phyloP scores from a whole-genome alignment of 2,797 vertebrate genomes.

The Muraenolepis orangiensis region DNA sequence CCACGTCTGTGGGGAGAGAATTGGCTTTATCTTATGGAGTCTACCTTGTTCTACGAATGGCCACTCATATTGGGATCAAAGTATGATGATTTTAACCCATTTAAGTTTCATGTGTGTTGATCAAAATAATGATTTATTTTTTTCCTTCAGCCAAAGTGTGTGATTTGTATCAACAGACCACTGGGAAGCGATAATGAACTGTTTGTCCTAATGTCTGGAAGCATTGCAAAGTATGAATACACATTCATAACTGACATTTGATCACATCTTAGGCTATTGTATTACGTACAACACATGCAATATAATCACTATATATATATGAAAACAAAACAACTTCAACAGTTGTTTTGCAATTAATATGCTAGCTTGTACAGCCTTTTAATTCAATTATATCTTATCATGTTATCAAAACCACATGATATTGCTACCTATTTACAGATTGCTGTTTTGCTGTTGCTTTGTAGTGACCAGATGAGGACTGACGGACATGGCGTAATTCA shows the following conservation, averaged over 20 bases:
- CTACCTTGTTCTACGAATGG: constrained; percentile 49
- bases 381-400: not conserved
- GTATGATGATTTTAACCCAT: constrained; percentile 31
- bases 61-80: constrained; percentile 33
- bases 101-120: not conserved
- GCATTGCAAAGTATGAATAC: not conserved
- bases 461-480: constrained; percentile 26
- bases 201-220: not conserved
- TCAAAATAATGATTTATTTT: not conserved
- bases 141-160: constrained; percentile 61
- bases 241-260: not conserved
- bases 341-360: not conserved
- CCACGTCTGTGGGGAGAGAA: constrained; percentile 54
- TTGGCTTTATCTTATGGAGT: constrained; percentile 63
- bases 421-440: not conserved
- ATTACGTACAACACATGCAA: not conserved
- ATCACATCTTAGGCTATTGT: not conserved
- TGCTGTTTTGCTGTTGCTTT: constrained; percentile 4
- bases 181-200: constrained; percentile 30
- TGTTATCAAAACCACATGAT: not conserved
- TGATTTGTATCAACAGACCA: constrained; percentile 66
- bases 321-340: no score
- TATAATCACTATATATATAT: not conserved
- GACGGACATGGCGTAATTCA: constrained; percentile 41
- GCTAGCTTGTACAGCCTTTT: not conserved